A percentile compares a stretch with the other conserved stretches of the same genome.
These are phyloP conservation scores for Zoanthus sociatus DNA, from an alignment of 92 coral and sea anemone species.

Conservation along the genomic window DNA sequence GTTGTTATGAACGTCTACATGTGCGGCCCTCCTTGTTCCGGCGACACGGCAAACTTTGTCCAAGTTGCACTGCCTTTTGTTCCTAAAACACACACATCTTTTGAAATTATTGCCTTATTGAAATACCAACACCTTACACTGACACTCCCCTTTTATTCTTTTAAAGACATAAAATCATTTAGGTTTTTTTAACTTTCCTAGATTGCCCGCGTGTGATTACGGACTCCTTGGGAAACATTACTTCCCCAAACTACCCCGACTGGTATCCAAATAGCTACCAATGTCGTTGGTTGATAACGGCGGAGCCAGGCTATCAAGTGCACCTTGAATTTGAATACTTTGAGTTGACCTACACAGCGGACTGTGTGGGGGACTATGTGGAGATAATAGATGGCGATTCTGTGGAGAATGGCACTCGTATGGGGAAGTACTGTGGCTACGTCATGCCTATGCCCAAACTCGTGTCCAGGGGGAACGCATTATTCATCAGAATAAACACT, in stretches of 20 bases:
- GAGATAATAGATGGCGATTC: conserved; percentile 48
- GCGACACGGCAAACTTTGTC: no score
- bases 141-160: no score
- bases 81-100: no score
- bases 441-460: conserved; percentile 48
- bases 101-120: no score
- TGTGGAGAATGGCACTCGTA: conserved; percentile 51
- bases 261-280: conserved; percentile 70
- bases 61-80: no score
- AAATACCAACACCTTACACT: no score
- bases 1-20: no score
- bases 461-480: conserved; percentile 54
- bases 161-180: no score
- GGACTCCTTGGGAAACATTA: conserved; percentile 55
- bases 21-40: no score
- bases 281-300: conserved; percentile 67
- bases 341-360: conserved; percentile 54
- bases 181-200: not conserved
- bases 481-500: conserved; percentile 53
- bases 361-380: conserved; percentile 67
- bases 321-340: conserved; percentile 66
- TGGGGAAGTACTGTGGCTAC: conserved; percentile 62
- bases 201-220: conserved; percentile 72
- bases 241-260: conserved; percentile 77
- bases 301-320: conserved; percentile 66